Evolutionary conservation across 2,888 invertebrate genomes (phyloP).

Genomic region (Pollenia angustigena): DNA sequence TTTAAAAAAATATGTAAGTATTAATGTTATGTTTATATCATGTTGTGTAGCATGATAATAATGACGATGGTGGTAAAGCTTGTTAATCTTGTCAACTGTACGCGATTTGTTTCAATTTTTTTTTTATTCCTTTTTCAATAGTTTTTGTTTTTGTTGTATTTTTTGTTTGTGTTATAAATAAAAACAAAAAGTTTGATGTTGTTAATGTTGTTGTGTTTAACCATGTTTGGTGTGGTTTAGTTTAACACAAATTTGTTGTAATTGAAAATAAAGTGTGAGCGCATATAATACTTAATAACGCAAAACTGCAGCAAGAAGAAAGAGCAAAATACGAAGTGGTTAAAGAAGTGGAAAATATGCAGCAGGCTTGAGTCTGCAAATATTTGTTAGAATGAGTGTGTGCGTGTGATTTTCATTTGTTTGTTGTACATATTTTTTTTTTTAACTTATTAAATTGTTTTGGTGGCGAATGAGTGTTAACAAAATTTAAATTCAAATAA

Average conservation of each 20-base stretch:
- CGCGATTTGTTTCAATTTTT: slow-evolving; percentile 74
- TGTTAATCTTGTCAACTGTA: slow-evolving; percentile 83
- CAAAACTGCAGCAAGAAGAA: not conserved
- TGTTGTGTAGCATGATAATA: slow-evolving; percentile 52
- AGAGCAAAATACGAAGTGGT: not conserved
- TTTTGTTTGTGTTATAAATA: slow-evolving; percentile 21
- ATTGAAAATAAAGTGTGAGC: slow-evolving; percentile 66
- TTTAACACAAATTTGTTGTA: slow-evolving; percentile 69
- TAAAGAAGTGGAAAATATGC: slow-evolving; percentile 40
- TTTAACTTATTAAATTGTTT: slow-evolving; percentile 20
- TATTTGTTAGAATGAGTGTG: not conserved
- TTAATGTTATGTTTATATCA: slow-evolving; percentile 61
- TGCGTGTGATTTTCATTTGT: slow-evolving; percentile 25
- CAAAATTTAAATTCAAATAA: slow-evolving; percentile 11
- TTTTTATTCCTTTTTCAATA: not conserved
- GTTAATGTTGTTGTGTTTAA: slow-evolving; percentile 42
- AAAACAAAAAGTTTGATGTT: slow-evolving; percentile 31
- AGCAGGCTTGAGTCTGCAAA: not conserved
- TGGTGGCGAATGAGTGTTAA: slow-evolving; percentile 59
- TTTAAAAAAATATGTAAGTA: slow-evolving; percentile 5
- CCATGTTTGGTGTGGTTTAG: slow-evolving; percentile 69
- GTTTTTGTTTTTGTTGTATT: slow-evolving; percentile 2
- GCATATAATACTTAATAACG: slow-evolving; percentile 24
- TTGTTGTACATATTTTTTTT: slow-evolving; percentile 10
- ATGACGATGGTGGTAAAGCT: slow-evolving; percentile 71